phyloP scores from a whole-genome alignment of 2,113 vertebrate species.

The Pelusios castaneus region DNA sequence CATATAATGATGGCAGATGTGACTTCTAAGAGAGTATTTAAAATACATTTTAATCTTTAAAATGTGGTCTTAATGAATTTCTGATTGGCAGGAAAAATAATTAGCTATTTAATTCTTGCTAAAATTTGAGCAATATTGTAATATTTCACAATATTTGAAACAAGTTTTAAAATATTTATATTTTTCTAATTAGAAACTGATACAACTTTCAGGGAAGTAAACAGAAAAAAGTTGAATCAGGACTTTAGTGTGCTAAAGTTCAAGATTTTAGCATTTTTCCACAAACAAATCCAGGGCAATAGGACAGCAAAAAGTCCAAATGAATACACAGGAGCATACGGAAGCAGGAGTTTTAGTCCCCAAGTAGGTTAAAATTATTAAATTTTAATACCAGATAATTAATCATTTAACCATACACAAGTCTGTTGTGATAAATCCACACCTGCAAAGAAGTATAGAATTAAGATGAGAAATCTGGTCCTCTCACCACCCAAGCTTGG shows the following conservation, averaged over 20 bases:
- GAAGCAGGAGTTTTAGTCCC: neutral
- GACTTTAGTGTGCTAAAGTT: neutral
- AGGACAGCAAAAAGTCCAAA: neutral
- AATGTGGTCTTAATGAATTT: neutral
- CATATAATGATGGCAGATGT: neutral
- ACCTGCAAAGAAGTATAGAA: neutral
- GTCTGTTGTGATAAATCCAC: rapidly evolving
- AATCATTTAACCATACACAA: neutral
- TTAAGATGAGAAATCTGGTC: neutral
- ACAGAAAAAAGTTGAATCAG: neutral
- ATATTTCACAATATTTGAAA: neutral
- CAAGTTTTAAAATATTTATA: neutral
- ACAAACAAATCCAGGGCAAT: neutral
- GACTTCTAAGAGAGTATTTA: neutral
- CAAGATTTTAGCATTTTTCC: neutral
- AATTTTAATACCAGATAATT: neutral
- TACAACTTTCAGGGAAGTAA: neutral
- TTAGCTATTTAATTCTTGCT: neutral
- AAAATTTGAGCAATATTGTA: neutral
- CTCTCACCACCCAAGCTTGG: rapidly evolving
- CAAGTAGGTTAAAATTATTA: neutral
- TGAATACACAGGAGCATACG: rapidly evolving
- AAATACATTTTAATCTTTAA: neutral
- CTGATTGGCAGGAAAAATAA: neutral
- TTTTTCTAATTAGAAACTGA: neutral